Evolutionary conservation across 2,113 vertebrate species (phyloP).

Genomic region (Ursus arctos): DNA sequence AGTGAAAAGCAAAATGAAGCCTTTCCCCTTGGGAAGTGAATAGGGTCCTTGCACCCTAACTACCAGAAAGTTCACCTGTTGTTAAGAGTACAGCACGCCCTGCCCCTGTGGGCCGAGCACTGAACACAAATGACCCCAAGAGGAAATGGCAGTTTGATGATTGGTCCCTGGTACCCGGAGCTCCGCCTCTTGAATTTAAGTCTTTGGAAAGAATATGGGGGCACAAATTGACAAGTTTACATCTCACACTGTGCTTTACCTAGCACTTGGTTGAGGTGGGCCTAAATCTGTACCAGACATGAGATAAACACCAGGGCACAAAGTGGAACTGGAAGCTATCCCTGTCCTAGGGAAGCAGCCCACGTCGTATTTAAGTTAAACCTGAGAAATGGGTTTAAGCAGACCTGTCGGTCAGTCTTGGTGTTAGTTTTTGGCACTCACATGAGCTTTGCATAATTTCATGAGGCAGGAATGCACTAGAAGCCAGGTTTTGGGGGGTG

Average conservation of each 20-base stretch:
- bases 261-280: neutral
- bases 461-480: neutral
- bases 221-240: neutral
- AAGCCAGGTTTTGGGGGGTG: neutral
- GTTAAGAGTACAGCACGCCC: neutral
- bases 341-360: neutral
- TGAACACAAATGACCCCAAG: neutral
- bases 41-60: neutral
- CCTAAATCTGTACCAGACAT: neutral
- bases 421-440: neutral
- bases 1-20: constrained; percentile 54
- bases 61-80: neutral
- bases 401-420: neutral
- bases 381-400: neutral
- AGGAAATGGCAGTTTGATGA: neutral
- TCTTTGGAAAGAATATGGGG: neutral
- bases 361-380: neutral
- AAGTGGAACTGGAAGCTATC: neutral
- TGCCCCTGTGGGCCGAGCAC: neutral
- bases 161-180: neutral
- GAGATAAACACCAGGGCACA: neutral
- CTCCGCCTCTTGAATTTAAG: neutral
- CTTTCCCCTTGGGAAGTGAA: neutral
- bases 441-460: neutral
- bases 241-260: neutral